Percentiles rank a stretch among this genome's conserved stretches.
These are phyloP conservation scores for Brachyopa scutellaris DNA, from an alignment of 2,888 invertebrate genomes.

Conservation along the genomic window DNA sequence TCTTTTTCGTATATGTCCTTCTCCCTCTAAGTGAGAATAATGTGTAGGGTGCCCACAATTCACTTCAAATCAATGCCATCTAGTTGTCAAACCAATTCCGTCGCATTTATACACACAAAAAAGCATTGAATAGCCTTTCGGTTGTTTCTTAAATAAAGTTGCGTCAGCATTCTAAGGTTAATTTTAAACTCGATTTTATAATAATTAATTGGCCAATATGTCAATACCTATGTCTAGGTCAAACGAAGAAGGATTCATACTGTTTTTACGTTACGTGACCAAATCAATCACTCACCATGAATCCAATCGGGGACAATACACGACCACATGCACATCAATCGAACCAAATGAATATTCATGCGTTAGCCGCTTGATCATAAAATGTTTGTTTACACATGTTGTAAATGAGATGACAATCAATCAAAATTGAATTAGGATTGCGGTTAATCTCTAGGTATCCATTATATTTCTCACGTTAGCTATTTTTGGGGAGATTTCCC, in stretches of 20 bases:
- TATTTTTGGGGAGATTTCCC: too few species aligned
- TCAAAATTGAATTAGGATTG: not conserved
- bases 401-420: not conserved
- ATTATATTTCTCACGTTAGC: too few species aligned
- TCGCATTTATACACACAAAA: too few species aligned
- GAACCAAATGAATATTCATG: constrained; percentile 10
- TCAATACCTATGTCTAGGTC: constrained; percentile 5
- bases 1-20: too few species aligned
- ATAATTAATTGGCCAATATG: constrained; percentile 33
- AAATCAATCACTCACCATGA: constrained; percentile 14
- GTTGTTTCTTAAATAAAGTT: too few species aligned
- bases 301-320: not conserved
- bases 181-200: not conserved
- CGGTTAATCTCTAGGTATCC: too few species aligned
- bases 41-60: too few species aligned
- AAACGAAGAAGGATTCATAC: constrained; percentile 7
- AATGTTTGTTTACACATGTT: constrained; percentile 5
- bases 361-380: not conserved
- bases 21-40: too few species aligned
- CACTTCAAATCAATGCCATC: too few species aligned
- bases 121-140: not conserved
- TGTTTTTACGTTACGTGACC: constrained; percentile 8
- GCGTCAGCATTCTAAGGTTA: not conserved
- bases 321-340: not conserved
- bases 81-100: too few species aligned